These are phyloP conservation scores for Centrocercus urophasianus DNA, from an alignment of 2,113 vertebrate genomes.

Conservation along the genomic window DNA sequence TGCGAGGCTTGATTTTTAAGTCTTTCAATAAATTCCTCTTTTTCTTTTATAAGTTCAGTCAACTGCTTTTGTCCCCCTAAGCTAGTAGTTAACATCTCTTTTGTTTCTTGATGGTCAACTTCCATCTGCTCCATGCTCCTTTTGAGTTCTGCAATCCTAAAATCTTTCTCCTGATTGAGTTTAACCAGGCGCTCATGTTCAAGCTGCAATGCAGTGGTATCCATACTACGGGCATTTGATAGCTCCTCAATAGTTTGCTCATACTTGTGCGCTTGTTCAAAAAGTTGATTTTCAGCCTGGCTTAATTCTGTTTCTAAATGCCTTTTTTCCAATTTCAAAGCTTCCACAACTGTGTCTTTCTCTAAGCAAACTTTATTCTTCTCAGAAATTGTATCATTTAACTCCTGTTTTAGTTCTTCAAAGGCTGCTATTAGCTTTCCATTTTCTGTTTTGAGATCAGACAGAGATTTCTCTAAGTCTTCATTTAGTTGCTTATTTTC, in stretches of 20 bases:
- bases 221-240: constrained; percentile 77
- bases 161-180: constrained; percentile 89
- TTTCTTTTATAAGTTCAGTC: constrained; percentile 89
- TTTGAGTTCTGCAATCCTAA: constrained; percentile 84
- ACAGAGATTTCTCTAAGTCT: constrained; percentile 80
- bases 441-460: constrained; percentile 86
- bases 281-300: constrained; percentile 77
- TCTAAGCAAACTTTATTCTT: constrained; percentile 81
- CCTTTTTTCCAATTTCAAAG: constrained; percentile 86
- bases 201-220: constrained; percentile 81
- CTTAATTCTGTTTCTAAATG: constrained; percentile 84
- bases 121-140: constrained; percentile 84
- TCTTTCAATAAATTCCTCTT: constrained; percentile 86
- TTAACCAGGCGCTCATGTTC: constrained; percentile 85
- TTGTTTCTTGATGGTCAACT: constrained; percentile 85
- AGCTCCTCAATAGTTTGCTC: constrained; percentile 86
- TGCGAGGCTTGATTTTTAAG: constrained; percentile 82
- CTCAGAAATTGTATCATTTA: constrained; percentile 78
- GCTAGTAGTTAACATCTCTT: constrained; percentile 87
- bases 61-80: constrained; percentile 91
- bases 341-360: constrained; percentile 85
- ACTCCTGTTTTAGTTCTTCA: constrained; percentile 79
- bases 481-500: constrained; percentile 81
- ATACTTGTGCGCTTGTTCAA: constrained; percentile 83
- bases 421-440: constrained; percentile 75